Conservation (phyloP, 2,888 invertebrate genomes). For the Acronicta psi region DNA sequence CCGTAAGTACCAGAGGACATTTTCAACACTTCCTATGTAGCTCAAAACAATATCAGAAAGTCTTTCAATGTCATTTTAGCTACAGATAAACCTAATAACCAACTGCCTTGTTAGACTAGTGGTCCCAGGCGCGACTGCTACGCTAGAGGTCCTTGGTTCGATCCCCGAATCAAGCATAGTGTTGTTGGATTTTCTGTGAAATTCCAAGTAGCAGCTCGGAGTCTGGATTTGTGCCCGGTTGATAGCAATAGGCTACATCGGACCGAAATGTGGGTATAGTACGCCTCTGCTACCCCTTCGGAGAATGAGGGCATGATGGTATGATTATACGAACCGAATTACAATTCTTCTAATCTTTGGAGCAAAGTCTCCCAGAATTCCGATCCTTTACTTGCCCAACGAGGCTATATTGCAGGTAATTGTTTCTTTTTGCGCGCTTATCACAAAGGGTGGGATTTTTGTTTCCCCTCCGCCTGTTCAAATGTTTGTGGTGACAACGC, state of each 20-base stretch:
- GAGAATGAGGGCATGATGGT: too few species aligned
- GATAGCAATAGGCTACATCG: too few species aligned
- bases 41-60: background rate
- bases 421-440: slow-evolving; percentile 44
- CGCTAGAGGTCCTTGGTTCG: too few species aligned
- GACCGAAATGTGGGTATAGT: too few species aligned
- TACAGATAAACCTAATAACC: slow-evolving; percentile 6
- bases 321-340: too few species aligned
- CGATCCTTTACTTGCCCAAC: background rate
- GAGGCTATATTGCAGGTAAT: slow-evolving; percentile 30
- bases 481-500: slow-evolving; percentile 62
- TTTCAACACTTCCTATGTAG: background rate
- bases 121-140: too few species aligned
- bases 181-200: too few species aligned
- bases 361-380: slow-evolving; percentile 4
- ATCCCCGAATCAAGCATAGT: too few species aligned
- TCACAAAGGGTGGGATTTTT: slow-evolving; percentile 48
- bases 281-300: too few species aligned
- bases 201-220: too few species aligned
- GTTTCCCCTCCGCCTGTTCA: slow-evolving; percentile 50
- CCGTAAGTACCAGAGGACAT: background rate
- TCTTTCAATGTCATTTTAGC: slow-evolving; percentile 4
- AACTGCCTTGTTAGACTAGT: too few species aligned
- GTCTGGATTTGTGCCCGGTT: too few species aligned
- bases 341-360: background rate